Base-by-base conservation (phyloP, 2,888 invertebrate genomes). In the Clistopyga incitator region DNA sequence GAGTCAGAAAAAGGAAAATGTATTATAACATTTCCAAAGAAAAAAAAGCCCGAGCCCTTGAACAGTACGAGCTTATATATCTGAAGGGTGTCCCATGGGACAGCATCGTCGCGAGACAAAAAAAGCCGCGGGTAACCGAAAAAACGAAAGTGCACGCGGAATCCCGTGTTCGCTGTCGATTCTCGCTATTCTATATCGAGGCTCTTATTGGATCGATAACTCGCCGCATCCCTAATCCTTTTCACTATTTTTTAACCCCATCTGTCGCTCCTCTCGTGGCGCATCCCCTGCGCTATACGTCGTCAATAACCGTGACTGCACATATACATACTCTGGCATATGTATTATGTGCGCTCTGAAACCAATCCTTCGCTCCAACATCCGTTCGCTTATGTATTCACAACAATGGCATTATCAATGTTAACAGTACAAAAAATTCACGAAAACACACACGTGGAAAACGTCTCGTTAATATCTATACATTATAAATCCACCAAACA, bases 171-270 rank as follows among this genome's bases (percentile, higher is more conserved):
- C 85, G 34, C 56, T 29, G 59, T 64, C 77, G 47, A 45, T 64
- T 23, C 77, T 50, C 23, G 47, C 64, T 79, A 77, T 81, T 81
- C 72, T 82, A 23, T 82, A 20, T 83, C 86, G 78, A 79, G 83
- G 80, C 78, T 88, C 88, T 86, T 86, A 90, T 88, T 86, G 89
- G 89, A 91, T 90, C 90, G 89, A 88, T 90, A 88, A 86, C 87
- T 86, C 89, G 91, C 87, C 89, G 90, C 90, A 91, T 92, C 91
- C 91, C 91, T 92, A 92, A 93, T 92, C 93, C 92, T 93, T 92
- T 93, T 91, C 90, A 91, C 88, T 88, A 91, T 91, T 92, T 92
- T 93, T 93, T 92, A 92, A 93, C 92, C 92, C 92, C 93, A 93
- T 93, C 93, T 93, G 93, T 93, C 92, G 90, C 89, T 88, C 88